Percentiles rank a stretch among this genome's conserved stretches.
Conservation (phyloP, 1,140 invertebrate species). For the Conus betulinus region DNA sequence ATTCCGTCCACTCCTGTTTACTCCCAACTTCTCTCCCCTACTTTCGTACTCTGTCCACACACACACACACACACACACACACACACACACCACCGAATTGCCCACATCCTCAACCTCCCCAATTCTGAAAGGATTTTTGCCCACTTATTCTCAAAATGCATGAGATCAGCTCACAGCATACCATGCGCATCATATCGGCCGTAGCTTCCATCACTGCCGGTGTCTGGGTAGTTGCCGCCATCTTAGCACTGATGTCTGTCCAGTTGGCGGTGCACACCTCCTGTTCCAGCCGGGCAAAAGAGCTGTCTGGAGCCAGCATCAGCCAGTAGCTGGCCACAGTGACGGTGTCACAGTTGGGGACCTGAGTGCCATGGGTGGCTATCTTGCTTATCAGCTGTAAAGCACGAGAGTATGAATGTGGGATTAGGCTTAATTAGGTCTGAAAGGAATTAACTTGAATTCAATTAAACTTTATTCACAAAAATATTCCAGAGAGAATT, state of each 20-base stretch:
- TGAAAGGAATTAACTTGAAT: no score
- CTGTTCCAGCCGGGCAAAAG: conserved; percentile 3
- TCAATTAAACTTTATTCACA: no score
- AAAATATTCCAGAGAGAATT: no score
- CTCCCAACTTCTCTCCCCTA: no score
- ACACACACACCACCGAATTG: neutral
- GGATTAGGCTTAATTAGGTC: no score
- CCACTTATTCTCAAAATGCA: neutral
- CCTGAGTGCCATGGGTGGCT: neutral
- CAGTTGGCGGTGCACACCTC: conserved; percentile 31
- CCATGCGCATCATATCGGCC: neutral
- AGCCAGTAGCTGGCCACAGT: conserved; percentile 24
- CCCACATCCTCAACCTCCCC: no score
- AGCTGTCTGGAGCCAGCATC: conserved; percentile 31
- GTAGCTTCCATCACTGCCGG: neutral
- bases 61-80: neutral
- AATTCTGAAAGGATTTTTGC: no score
- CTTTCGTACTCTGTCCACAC: no score
- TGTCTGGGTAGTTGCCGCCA: neutral
- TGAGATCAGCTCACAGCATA: neutral
- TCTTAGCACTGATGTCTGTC: conserved; percentile 2
- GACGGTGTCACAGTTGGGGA: conserved; percentile 24
- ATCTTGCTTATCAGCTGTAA: neutral
- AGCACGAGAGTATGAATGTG: neutral
- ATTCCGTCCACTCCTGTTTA: no score